Conservation (phyloP, 2,888 invertebrate species). For the Nineta flava region DNA sequence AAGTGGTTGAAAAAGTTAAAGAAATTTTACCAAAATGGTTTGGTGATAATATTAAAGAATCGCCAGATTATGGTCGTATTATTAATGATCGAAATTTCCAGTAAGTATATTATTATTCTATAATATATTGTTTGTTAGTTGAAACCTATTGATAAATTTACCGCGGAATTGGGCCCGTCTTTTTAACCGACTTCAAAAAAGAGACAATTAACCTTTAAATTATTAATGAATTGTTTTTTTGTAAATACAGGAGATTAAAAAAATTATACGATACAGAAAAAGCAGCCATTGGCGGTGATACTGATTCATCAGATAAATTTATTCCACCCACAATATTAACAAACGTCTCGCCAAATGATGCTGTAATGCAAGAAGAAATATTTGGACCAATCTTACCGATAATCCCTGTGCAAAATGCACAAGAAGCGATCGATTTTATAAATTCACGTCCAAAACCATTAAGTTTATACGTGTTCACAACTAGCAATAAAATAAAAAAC, state of each 20-base stretch:
- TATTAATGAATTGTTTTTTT: background rate
- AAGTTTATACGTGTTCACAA: constrained; percentile 70
- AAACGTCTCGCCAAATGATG: constrained; percentile 58
- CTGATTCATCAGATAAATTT: constrained; percentile 55
- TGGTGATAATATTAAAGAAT: constrained; percentile 60
- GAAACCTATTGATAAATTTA: too few species aligned
- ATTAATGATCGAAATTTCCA: constrained; percentile 74
- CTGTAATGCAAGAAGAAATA: constrained; percentile 80
- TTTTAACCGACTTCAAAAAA: too few species aligned
- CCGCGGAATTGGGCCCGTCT: too few species aligned
- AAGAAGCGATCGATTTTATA: constrained; percentile 83
- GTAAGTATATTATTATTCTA: constrained; percentile 30
- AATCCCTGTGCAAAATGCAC: constrained; percentile 63
- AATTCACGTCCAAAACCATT: constrained; percentile 59
- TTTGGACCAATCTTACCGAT: constrained; percentile 95
- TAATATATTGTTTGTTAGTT: too few species aligned
- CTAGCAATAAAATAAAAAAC: constrained; percentile 48
- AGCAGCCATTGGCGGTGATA: constrained; percentile 63
- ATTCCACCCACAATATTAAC: constrained; percentile 74
- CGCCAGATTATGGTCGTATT: constrained; percentile 74
- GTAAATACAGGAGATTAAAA: constrained; percentile 45
- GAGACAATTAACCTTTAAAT: background rate
- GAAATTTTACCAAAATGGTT: constrained; percentile 65
- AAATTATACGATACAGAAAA: constrained; percentile 33
- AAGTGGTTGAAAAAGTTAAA: constrained; percentile 47